These are phyloP conservation scores for Drosophila fungiperda DNA, from an alignment of 2,888 invertebrate species.

Conservation along the genomic window DNA sequence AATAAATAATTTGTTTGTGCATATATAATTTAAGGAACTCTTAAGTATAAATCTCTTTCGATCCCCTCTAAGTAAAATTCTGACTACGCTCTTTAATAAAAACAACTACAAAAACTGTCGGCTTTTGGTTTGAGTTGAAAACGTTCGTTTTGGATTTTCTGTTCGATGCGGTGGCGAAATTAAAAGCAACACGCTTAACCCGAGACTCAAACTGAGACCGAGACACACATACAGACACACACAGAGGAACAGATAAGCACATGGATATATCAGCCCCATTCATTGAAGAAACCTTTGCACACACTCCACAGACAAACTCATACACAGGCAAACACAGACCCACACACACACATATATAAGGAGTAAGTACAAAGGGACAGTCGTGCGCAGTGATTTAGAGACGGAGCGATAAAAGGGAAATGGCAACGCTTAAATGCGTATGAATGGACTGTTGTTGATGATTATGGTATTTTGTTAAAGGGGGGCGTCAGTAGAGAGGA, in stretches of 20 bases:
- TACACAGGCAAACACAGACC: neutral
- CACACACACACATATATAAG: neutral
- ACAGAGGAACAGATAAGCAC: conserved; percentile 28
- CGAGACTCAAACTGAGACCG: conserved; percentile 36
- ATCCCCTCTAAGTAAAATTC: neutral
- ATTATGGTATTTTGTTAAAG: conserved; percentile 8
- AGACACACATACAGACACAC: conserved; percentile 12
- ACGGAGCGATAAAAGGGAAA: conserved; percentile 35
- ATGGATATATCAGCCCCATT: conserved; percentile 59
- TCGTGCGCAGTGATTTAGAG: conserved; percentile 50
- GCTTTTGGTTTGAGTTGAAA: conserved; percentile 60
- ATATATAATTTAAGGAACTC: neutral
- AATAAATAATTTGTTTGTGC: neutral
- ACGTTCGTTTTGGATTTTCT: conserved; percentile 66
- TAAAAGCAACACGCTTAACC: conserved; percentile 71
- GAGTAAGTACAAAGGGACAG: conserved; percentile 40
- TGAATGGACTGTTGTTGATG: conserved; percentile 11
- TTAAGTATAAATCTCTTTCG: neutral
- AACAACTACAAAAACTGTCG: conserved; percentile 25
- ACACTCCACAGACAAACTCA: conserved; percentile 14
- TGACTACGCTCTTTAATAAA: neutral
- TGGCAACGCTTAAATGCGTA: conserved; percentile 19
- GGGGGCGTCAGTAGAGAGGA: neutral
- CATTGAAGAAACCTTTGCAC: conserved; percentile 69
- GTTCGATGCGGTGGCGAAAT: conserved; percentile 77